These are phyloP conservation scores for Pseudomyrmex flavicornis DNA, from an alignment of 1,140 invertebrate species.

Conservation along the genomic window DNA sequence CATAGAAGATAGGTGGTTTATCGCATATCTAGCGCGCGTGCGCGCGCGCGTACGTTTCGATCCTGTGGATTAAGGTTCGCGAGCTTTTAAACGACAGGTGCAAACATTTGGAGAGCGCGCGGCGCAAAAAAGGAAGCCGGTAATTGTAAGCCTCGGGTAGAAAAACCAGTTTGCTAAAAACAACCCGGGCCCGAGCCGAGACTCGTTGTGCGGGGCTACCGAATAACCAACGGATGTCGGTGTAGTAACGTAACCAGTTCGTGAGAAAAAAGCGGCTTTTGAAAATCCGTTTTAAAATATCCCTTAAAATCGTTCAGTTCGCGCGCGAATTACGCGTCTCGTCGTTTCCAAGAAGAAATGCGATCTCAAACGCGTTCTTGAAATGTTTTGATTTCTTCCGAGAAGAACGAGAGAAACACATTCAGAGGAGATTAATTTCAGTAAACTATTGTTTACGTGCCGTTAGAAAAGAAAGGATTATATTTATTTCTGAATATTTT, in stretches of 20 bases:
- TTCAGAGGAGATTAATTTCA: not conserved
- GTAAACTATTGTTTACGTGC: conserved; percentile 9
- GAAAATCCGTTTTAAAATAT: conserved; percentile 44
- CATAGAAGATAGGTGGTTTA: too few relatives aligned
- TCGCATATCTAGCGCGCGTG: conserved; percentile 47
- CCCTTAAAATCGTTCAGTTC: not conserved
- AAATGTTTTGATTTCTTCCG: not conserved
- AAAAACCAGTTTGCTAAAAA: conserved; percentile 80
- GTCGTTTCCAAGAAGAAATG: not conserved
- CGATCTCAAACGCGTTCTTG: not conserved
- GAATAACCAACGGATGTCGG: conserved; percentile 73
- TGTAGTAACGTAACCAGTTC: conserved; percentile 57
- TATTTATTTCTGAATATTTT: too few relatives aligned
- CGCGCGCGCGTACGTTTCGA: conserved; percentile 2
- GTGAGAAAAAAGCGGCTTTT: conserved; percentile 57
- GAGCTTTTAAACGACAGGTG: conserved; percentile 75
- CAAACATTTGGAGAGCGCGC: conserved; percentile 67
- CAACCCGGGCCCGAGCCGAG: conserved; percentile 74
- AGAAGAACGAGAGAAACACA: not conserved
- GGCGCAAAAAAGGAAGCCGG: conserved; percentile 69
- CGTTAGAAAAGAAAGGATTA: not conserved
- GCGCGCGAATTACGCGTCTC: conserved; percentile 12
- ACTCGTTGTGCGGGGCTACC: conserved; percentile 72
- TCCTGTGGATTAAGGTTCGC: conserved; percentile 59
- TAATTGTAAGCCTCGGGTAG: conserved; percentile 74